Conservation (phyloP, 1,140 invertebrate genomes). For the Oppia nitens region DNA sequence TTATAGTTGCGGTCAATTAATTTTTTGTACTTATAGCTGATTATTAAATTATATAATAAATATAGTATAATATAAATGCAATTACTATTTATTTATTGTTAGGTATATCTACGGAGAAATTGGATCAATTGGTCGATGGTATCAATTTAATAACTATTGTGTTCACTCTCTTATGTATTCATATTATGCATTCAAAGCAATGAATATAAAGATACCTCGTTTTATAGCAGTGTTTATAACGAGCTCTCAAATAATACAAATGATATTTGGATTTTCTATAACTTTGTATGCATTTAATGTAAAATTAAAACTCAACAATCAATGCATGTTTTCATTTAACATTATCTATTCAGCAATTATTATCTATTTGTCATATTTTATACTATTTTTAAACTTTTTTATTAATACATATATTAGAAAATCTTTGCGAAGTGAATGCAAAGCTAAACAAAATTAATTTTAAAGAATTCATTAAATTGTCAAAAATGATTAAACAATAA, state of each 20-base stretch:
- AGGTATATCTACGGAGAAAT: conserved; percentile 89
- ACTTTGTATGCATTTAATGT: conserved; percentile 58
- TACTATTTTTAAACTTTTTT: conserved; percentile 77
- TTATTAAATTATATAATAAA: too few species aligned
- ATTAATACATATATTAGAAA: conserved; percentile 63
- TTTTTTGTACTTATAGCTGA: too few species aligned
- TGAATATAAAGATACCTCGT: conserved; percentile 61
- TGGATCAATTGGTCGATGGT: conserved; percentile 89
- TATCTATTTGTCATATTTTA: conserved; percentile 57
- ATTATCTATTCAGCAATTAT: conserved; percentile 29
- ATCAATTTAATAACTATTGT: conserved; percentile 92
- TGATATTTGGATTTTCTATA: conserved; percentile 78
- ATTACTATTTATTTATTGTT: too few species aligned
- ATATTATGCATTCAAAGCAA: conserved; percentile 79
- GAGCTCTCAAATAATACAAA: conserved; percentile 73
- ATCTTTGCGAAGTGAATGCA: too few species aligned
- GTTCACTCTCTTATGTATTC: conserved; percentile 91
- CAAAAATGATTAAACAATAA: too few species aligned
- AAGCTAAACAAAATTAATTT: too few species aligned
- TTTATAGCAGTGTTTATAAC: conserved; percentile 83
- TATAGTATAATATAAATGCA: too few species aligned
- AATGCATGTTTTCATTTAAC: conserved; percentile 29
- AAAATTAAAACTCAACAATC: conserved; percentile 24
- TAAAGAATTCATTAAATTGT: too few species aligned
- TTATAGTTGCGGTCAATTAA: too few species aligned